Evolutionary conservation across 37 sponge, comb jelly and placozoan genomes (phyloP).

Genomic region (Crambe crambe): DNA sequence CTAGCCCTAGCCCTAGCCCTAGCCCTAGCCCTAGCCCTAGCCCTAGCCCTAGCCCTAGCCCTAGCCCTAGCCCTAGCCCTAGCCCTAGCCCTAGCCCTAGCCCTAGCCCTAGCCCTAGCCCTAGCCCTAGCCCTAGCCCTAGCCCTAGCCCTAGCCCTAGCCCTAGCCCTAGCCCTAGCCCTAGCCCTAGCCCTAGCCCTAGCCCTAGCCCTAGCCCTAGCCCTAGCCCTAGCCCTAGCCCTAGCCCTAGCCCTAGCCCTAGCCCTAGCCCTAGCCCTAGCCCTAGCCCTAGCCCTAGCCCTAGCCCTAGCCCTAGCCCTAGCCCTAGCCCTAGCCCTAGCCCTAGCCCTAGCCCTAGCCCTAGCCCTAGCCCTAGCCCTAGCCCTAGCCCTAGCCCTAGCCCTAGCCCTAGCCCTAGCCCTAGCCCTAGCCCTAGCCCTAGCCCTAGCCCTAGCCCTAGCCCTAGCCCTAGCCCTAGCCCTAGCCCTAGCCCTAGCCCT

Average conservation of each 20-base stretch:
- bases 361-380: background rate
- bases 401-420: background rate
- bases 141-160: background rate
- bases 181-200: background rate
- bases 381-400: background rate
- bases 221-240: background rate
- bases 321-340: background rate
- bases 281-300: background rate
- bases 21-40: background rate
- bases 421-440: slow-evolving; percentile 4
- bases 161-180: background rate
- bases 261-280: background rate
- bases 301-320: background rate
- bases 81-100: background rate
- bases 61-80: background rate
- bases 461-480: background rate
- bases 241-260: background rate
- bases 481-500: background rate
- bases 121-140: background rate
- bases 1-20: background rate
- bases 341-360: background rate
- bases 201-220: background rate
- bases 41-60: background rate
- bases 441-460: slow-evolving; percentile 3
- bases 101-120: background rate